Evolutionary conservation across 2,888 invertebrate genomes (phyloP).

Genomic region (Caenorhabditis macrosperma): DNA sequence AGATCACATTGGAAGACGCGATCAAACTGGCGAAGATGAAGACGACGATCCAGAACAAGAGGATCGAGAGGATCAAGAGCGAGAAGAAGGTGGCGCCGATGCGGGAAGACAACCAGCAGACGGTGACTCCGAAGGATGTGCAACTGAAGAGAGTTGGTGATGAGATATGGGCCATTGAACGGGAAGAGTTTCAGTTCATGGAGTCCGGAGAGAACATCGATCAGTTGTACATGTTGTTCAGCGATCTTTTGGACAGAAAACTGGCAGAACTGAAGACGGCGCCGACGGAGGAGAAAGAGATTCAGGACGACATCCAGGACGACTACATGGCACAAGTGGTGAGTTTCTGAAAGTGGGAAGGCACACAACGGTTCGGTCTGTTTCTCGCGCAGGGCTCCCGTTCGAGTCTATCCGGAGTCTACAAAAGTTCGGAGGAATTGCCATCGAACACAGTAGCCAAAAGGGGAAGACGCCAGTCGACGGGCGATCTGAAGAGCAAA

Average conservation of each 20-base stretch:
- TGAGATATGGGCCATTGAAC: too few species aligned
- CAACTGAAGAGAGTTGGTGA: constrained; percentile 55
- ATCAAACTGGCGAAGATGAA: constrained; percentile 59
- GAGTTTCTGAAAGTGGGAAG: too few species aligned
- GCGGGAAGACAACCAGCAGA: constrained; percentile 22
- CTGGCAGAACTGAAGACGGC: constrained; percentile 57
- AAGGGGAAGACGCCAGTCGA: not conserved
- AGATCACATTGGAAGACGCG: constrained; percentile 73
- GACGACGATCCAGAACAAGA: constrained; percentile 44
- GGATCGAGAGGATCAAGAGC: constrained; percentile 57
- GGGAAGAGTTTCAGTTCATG: constrained; percentile 59
- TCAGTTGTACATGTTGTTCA: constrained; percentile 70
- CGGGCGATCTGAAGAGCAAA: constrained; percentile 1
- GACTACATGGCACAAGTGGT: constrained; percentile 67
- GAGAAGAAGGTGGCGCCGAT: constrained; percentile 16
- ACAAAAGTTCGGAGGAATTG: not conserved
- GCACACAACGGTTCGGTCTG: too few species aligned
- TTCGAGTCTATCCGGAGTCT: not conserved
- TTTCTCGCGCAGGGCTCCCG: not conserved
- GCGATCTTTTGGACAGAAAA: constrained; percentile 69
- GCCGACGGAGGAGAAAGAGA: not conserved
- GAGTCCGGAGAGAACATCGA: constrained; percentile 71
- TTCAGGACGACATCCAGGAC: constrained; percentile 65
- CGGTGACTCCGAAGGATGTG: constrained; percentile 61
- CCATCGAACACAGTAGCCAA: not conserved